A percentile compares a stretch with the other conserved stretches of the same genome.
Conservation (phyloP, 2,888 invertebrate species). For the Melipona bicolor region DNA sequence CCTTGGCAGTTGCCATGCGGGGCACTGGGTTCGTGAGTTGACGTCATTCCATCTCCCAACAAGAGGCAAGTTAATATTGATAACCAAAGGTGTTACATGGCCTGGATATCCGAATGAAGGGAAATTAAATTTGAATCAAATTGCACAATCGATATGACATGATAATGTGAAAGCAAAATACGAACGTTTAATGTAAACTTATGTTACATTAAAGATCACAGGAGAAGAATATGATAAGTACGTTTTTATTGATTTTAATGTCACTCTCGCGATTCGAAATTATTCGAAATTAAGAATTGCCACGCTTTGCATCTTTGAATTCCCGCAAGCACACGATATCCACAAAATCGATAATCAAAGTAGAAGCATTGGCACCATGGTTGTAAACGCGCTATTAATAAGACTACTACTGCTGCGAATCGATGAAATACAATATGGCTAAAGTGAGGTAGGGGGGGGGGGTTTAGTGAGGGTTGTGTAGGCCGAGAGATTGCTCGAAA, state of each 20-base stretch:
- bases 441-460: conserved; percentile 10
- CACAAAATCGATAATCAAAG: neutral
- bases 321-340: neutral
- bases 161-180: neutral
- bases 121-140: neutral
- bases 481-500: conserved; percentile 18
- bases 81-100: conserved; percentile 73
- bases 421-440: conserved; percentile 32
- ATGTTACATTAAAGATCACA: neutral
- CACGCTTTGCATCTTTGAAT: neutral
- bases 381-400: conserved; percentile 3
- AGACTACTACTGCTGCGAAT: neutral
- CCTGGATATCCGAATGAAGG: conserved; percentile 43
- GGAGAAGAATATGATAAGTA: neutral
- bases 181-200: neutral
- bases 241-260: neutral
- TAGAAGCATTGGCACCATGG: neutral
- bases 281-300: neutral
- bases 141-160: no score
- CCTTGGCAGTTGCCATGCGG: conserved; percentile 79
- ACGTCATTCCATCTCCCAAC: conserved; percentile 78
- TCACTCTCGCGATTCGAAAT: neutral
- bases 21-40: conserved; percentile 70
- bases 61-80: conserved; percentile 79
- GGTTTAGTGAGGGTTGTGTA: conserved; percentile 23